Conservation (phyloP, 2,113 vertebrate species). For the Hystrix brachyura region DNA sequence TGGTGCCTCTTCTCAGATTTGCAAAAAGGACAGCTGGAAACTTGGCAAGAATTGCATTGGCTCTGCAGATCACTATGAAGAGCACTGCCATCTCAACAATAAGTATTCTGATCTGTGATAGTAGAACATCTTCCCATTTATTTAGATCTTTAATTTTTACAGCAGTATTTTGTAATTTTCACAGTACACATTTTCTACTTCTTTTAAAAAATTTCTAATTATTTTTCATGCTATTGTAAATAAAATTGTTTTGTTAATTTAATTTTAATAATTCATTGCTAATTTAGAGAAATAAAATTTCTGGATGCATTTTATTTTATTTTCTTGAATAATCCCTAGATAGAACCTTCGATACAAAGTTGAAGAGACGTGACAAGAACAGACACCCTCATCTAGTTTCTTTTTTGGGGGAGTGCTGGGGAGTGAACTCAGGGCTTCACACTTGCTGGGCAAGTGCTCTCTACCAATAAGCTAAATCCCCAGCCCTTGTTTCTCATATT, state of each 20-base stretch:
- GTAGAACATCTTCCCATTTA: not conserved
- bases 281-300: not conserved
- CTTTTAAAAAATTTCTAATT: not conserved
- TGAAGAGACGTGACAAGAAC: not conserved
- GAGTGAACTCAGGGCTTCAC: no score
- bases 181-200: not conserved
- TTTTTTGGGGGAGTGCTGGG: not conserved
- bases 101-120: not conserved
- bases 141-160: slow-evolving; percentile 19
- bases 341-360: not conserved
- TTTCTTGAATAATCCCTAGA: not conserved
- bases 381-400: not conserved
- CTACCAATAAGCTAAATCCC: no score
- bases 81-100: not conserved
- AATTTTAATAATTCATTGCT: not conserved
- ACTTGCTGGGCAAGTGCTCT: no score
- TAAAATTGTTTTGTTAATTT: not conserved
- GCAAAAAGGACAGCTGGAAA: not conserved
- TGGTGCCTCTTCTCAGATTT: not conserved
- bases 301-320: not conserved
- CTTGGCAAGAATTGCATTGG: not conserved
- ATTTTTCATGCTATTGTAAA: not conserved
- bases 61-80: not conserved
- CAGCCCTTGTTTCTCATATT: not conserved
- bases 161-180: not conserved